Percentiles rank a stretch among this genome's conserved stretches.
Evolutionary conservation across 2,888 invertebrate species (phyloP).

Genomic region (Eupithecia inturbata): DNA sequence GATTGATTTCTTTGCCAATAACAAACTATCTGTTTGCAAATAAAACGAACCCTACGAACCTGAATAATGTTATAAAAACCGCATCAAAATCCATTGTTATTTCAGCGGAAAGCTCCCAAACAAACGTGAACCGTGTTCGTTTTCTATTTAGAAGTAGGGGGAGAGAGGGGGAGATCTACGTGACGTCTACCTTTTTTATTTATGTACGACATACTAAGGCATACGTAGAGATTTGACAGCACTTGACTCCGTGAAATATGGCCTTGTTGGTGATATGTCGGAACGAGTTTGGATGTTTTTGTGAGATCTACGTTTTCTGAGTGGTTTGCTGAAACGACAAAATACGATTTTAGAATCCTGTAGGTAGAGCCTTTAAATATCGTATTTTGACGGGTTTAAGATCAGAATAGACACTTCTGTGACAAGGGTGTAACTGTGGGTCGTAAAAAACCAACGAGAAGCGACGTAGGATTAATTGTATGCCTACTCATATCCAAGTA

Average conservation of each 20-base stretch:
- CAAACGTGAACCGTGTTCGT: slow-evolving; percentile 5
- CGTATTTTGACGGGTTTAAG: not conserved
- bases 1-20: not conserved
- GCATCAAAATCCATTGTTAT: slow-evolving; percentile 6
- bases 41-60: not conserved
- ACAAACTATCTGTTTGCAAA: not conserved
- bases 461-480: too few relatives aligned
- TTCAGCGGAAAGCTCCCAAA: not conserved
- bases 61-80: not conserved
- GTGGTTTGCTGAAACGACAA: not conserved
- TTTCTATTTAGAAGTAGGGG: slow-evolving; percentile 5
- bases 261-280: slow-evolving; percentile 40
- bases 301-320: slow-evolving; percentile 18
- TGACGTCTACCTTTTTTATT: slow-evolving; percentile 55
- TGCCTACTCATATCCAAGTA: too few relatives aligned
- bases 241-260: slow-evolving; percentile 54
- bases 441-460: too few relatives aligned
- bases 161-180: not conserved
- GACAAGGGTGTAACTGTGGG: not conserved
- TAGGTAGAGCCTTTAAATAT: not conserved
- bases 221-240: slow-evolving; percentile 66
- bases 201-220: slow-evolving; percentile 61
- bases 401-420: not conserved
- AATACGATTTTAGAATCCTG: slow-evolving; percentile 2
- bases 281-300: slow-evolving; percentile 29